Evolutionary conservation across 1,140 invertebrate species (phyloP).

Genomic region (Ylistrum balloti): DNA sequence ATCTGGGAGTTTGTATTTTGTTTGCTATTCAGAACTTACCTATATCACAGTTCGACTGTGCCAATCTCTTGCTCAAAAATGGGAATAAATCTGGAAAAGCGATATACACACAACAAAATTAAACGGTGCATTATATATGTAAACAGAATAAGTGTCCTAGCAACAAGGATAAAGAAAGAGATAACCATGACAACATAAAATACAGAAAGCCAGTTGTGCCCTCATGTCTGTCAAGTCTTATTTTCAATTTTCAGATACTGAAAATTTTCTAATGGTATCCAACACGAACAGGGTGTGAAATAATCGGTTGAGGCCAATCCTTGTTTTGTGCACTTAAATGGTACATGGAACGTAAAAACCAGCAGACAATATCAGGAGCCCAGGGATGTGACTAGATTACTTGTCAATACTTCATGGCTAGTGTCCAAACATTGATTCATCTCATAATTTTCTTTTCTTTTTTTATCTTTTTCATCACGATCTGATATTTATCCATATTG

Average conservation of each 20-base stretch:
- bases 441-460: background rate
- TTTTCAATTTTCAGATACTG: background rate
- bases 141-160: constrained; percentile 29
- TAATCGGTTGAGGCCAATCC: background rate
- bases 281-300: background rate
- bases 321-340: background rate
- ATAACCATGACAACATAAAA: constrained; percentile 12
- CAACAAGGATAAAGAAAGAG: background rate
- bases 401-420: background rate
- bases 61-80: constrained; percentile 85
- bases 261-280: background rate
- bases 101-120: constrained; percentile 49
- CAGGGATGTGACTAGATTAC: background rate
- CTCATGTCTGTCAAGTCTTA: background rate
- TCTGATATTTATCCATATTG: background rate
- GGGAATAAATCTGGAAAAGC: constrained; percentile 88
- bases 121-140: constrained; percentile 42
- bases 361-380: background rate
- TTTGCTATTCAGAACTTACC: constrained; percentile 66
- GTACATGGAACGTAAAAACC: background rate
- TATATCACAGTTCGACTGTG: constrained; percentile 75
- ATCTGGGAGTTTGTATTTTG: no score
- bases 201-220: background rate
- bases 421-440: background rate
- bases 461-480: background rate